Percentiles rank a stretch among this genome's conserved stretches.
Conservation (phyloP, 1,140 invertebrate genomes). For the Pantala flavescens region DNA sequence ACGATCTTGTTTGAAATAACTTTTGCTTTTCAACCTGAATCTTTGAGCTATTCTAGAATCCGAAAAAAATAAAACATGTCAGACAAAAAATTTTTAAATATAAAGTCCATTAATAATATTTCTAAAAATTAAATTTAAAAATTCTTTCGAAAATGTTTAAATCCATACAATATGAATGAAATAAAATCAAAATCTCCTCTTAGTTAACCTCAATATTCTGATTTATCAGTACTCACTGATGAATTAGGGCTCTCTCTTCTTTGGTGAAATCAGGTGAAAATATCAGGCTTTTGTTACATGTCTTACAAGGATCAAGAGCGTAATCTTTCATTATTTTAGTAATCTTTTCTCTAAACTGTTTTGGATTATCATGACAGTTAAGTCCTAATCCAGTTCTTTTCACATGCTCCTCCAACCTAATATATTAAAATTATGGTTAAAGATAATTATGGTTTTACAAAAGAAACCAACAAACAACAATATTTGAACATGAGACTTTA, state of each 20-base stretch:
- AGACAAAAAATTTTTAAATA: too few relatives aligned
- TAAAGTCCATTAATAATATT: too few relatives aligned
- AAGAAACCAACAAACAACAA: too few relatives aligned
- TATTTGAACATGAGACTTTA: too few relatives aligned
- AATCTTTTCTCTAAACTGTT: slow-evolving; percentile 34
- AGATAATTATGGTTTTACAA: slow-evolving; percentile 15
- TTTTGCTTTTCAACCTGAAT: slow-evolving; percentile 43
- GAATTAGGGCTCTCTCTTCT: slow-evolving; percentile 56
- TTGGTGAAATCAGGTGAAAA: slow-evolving; percentile 59
- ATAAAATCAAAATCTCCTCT: too few relatives aligned
- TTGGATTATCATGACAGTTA: slow-evolving; percentile 24
- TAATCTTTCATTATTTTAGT: slow-evolving; percentile 35
- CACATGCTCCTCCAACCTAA: slow-evolving; percentile 36
- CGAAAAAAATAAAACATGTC: slow-evolving; percentile 15
- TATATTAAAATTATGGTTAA: too few relatives aligned
- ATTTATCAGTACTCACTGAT: slow-evolving; percentile 38
- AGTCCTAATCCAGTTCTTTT: slow-evolving; percentile 32
- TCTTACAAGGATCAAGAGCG: slow-evolving; percentile 35
- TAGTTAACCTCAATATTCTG: background rate
- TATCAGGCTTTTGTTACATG: slow-evolving; percentile 42
- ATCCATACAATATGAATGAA: too few relatives aligned
- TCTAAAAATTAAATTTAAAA: too few relatives aligned
- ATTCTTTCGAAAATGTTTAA: too few relatives aligned
- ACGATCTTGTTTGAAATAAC: slow-evolving; percentile 40
- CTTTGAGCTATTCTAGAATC: slow-evolving; percentile 31